Base-by-base conservation (phyloP, 1,140 invertebrate species). In the Artemia franciscana region DNA sequence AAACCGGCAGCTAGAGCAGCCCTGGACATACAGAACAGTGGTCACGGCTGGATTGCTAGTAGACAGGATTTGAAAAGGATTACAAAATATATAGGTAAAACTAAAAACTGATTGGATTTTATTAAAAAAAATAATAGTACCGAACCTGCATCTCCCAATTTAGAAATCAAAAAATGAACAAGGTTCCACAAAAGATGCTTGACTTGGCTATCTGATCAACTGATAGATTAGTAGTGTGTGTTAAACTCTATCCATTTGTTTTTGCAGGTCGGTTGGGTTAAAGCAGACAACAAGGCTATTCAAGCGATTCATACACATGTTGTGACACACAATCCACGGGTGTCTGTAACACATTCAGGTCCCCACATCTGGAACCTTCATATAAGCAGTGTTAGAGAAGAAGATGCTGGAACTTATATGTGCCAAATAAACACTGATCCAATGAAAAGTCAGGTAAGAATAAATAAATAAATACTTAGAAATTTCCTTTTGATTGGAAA, bases 351-450 rank as follows among this genome's bases (percentile, higher is more conserved):
- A 30, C 71, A 71, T 67, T 65, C 62, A 57, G 71, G 71, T 30
- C 67, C 68, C 51, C 69, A 67, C 23, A 70, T 69, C 51, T 75
- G 72, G 70, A 69, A 69, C 61, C 68, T 75, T 5, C 68, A 70
- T 62, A 71, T 75, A 60, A 68, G 67, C 26, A 68, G 67, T 26
- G 72, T 74, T 5, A 69, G 70, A 57, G 68, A 70, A 60, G 69
- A 73, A 30, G 73, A 75, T 61, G 64, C 66, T 25, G 73, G 70
- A 2, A 63, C 68, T 2, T 75, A 74, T 67, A 74, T 73, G 71
- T 75, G 74, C 64, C 74, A 75, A 67, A 72, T 75, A 60, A 74
- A 74, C 67, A 72, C 73, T n/a, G 72, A 72, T 60, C 73, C 73
- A 3, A 74, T 75, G 72, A 73, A 72, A 24, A 71, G 68, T 62